Conservation (phyloP, 2,888 invertebrate genomes). For the Meta bourneti region DNA sequence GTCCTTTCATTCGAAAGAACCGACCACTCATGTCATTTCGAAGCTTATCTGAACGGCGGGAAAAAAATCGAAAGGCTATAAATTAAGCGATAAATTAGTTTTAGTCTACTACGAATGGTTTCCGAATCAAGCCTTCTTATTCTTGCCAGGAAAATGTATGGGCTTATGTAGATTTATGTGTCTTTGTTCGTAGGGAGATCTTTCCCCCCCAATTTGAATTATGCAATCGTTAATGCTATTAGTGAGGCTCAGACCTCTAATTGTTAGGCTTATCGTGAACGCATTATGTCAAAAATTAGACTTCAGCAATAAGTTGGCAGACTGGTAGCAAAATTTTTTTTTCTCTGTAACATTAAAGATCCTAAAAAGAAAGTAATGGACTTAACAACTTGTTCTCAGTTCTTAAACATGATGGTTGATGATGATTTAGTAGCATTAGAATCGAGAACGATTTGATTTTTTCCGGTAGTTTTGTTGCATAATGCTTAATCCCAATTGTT, state of each 20-base stretch:
- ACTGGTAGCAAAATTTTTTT: too few species aligned
- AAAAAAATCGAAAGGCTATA: constrained; percentile 51
- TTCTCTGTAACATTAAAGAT: too few species aligned
- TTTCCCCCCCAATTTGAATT: constrained; percentile 7
- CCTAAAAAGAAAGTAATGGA: neutral
- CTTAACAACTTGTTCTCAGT: neutral
- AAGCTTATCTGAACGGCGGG: constrained; percentile 4
- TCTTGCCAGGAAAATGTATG: neutral
- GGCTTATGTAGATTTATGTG: constrained; percentile 10
- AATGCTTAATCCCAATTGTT: too few species aligned
- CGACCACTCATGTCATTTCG: constrained; percentile 40
- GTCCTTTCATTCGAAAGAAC: constrained; percentile 37
- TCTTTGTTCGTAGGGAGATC: neutral
- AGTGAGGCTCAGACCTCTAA: neutral
- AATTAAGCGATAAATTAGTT: constrained; percentile 66
- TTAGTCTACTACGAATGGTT: constrained; percentile 7
- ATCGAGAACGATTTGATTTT: neutral
- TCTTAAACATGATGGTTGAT: neutral
- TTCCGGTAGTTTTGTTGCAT: neutral
- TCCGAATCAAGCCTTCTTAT: constrained; percentile 12
- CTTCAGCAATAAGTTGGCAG: neutral
- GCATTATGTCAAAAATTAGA: neutral
- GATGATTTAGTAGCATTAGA: neutral
- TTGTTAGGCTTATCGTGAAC: neutral
- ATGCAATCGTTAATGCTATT: constrained; percentile 15